Evolutionary conservation across 2,888 invertebrate species (phyloP).

Genomic region (Nymphalis urticae): DNA sequence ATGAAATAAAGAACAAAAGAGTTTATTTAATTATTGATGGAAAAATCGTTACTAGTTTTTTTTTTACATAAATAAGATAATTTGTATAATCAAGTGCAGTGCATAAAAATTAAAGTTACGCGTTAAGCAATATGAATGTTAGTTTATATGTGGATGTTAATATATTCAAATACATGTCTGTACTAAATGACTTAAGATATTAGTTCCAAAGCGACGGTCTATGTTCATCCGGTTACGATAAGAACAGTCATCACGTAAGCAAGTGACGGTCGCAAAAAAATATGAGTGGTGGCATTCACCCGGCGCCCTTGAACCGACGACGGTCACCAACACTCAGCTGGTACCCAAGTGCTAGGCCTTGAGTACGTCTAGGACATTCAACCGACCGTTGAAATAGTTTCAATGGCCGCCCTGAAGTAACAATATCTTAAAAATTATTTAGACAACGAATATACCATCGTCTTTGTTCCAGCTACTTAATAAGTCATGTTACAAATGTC

Average conservation of each 20-base stretch:
- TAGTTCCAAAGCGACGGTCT: conserved; percentile 53
- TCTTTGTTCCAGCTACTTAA: neutral
- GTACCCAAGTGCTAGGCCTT: conserved; percentile 67
- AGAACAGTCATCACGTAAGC: conserved; percentile 66
- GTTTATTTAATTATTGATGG: no score
- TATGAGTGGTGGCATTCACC: conserved; percentile 77
- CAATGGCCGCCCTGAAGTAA: conserved; percentile 38
- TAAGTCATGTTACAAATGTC: no score
- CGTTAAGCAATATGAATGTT: neutral
- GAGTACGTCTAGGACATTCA: conserved; percentile 71
- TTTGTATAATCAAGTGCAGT: conserved; percentile 1
- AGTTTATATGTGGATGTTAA: neutral
- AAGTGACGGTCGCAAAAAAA: conserved; percentile 61
- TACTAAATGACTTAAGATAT: conserved; percentile 42
- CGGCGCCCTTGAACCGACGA: conserved; percentile 74
- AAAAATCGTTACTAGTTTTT: neutral
- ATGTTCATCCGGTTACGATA: conserved; percentile 68
- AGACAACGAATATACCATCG: conserved; percentile 10
- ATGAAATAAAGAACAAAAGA: no score
- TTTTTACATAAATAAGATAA: neutral
- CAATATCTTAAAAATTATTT: conserved; percentile 20
- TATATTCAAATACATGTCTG: conserved; percentile 18
- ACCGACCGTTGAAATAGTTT: conserved; percentile 58
- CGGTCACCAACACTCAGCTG: conserved; percentile 73
- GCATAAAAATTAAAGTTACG: conserved; percentile 7